These are phyloP conservation scores for Pseudomyrmex concolor DNA, from an alignment of 1,140 invertebrate genomes.

Conservation along the genomic window DNA sequence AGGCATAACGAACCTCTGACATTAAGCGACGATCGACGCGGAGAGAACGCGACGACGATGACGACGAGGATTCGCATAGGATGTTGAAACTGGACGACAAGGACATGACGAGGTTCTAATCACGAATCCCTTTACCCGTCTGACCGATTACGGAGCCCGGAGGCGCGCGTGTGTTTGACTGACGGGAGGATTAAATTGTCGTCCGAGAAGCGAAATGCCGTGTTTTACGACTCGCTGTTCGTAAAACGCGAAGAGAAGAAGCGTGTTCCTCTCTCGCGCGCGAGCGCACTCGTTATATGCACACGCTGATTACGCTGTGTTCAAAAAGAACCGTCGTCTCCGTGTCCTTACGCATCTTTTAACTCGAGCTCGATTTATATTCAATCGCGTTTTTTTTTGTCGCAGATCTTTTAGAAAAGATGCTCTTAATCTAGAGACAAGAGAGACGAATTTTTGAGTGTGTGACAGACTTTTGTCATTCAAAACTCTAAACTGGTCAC, in stretches of 20 bases:
- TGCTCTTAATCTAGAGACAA: not conserved
- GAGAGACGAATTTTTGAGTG: not conserved
- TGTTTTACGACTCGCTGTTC: not conserved
- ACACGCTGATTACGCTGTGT: not conserved
- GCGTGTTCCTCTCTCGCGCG: too few relatives aligned
- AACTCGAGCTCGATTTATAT: slow-evolving; percentile 24
- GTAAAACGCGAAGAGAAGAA: too few relatives aligned
- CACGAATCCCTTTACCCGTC: slow-evolving; percentile 16
- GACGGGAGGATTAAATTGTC: slow-evolving; percentile 40
- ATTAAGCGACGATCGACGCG: slow-evolving; percentile 65
- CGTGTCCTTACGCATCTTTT: slow-evolving; percentile 10
- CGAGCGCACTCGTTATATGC: too few relatives aligned
- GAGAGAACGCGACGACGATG: not conserved
- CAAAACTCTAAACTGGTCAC: too few relatives aligned
- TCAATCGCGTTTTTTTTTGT: slow-evolving; percentile 14
- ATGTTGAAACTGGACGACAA: not conserved
- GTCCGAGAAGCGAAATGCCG: not conserved
- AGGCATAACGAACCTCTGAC: slow-evolving; percentile 78
- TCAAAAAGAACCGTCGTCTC: not conserved
- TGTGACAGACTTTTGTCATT: not conserved
- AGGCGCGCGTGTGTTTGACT: slow-evolving; percentile 37
- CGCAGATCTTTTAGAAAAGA: too few relatives aligned
- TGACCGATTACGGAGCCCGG: slow-evolving; percentile 18
- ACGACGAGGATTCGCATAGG: not conserved
- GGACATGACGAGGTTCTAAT: slow-evolving; percentile 32